Percentiles rank a stretch among this genome's conserved stretches.
Evolutionary conservation across 1,140 invertebrate genomes (phyloP).

Genomic region (Brachionus manjavacas): DNA sequence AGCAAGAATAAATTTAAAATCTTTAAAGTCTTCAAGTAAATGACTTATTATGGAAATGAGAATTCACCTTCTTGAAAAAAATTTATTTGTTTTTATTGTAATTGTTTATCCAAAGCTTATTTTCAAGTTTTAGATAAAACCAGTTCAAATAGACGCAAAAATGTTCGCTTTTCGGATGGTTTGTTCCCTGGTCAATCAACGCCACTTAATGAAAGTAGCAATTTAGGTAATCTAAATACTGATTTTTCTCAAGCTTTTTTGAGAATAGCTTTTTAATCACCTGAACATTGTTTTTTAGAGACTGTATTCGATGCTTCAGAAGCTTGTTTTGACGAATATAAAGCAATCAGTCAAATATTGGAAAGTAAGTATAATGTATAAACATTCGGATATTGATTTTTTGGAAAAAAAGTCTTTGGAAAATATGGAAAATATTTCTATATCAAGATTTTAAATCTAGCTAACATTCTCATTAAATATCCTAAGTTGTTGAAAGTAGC

Average conservation of each 20-base stretch:
- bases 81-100: not conserved
- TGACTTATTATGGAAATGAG: not conserved
- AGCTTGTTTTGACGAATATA: not conserved
- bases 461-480: not conserved
- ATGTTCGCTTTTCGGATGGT: slow-evolving; percentile 37
- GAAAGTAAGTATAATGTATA: slow-evolving; percentile 24
- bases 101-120: not conserved
- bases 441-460: not conserved
- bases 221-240: not conserved
- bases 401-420: not conserved
- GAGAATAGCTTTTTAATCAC: not conserved
- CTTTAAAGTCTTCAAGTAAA: not conserved
- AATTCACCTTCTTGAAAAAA: not conserved
- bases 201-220: not conserved
- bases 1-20: not conserved
- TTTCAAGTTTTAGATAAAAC: not conserved
- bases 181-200: not conserved
- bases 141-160: slow-evolving; percentile 15
- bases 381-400: slow-evolving; percentile 37
- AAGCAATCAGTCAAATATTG: slow-evolving; percentile 7
- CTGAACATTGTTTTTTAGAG: not conserved
- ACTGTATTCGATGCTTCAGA: not conserved
- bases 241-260: not conserved
- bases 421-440: not conserved
- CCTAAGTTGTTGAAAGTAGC: not conserved